Evolutionary conservation across 2,113 vertebrate species (phyloP).

Genomic region (Maccullochella peelii): DNA sequence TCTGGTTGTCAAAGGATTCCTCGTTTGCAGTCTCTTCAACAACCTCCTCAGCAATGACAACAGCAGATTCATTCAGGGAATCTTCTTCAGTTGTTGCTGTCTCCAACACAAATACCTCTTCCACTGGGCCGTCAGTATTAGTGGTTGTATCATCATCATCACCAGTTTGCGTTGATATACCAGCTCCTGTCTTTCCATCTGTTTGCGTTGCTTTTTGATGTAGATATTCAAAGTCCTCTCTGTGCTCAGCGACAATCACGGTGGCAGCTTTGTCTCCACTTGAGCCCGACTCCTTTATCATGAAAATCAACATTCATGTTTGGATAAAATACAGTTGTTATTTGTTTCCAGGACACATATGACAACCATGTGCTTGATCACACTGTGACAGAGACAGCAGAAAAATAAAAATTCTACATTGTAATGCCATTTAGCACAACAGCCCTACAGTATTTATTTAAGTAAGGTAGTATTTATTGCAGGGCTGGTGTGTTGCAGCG

Average conservation of each 20-base stretch:
- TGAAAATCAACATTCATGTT: slow-evolving; percentile 58
- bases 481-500: neutral
- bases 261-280: neutral
- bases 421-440: neutral
- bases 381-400: neutral
- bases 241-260: neutral
- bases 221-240: neutral
- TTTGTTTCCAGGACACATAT: neutral
- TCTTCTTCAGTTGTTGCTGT: neutral
- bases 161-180: slow-evolving; percentile 50
- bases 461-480: neutral
- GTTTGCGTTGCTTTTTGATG: slow-evolving; percentile 46
- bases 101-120: neutral
- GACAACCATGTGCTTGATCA: neutral
- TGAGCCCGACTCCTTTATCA: slow-evolving; percentile 51
- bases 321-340: slow-evolving; percentile 25
- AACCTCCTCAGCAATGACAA: slow-evolving; percentile 15
- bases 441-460: neutral
- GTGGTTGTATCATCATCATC: neutral
- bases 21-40: slow-evolving; percentile 1
- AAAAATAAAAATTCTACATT: neutral
- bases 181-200: neutral
- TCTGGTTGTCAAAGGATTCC: neutral
- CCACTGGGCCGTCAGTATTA: neutral
- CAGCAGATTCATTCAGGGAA: neutral